Base-by-base conservation (phyloP, 2,797 vertebrate species). In the Myotis findleyi region DNA sequence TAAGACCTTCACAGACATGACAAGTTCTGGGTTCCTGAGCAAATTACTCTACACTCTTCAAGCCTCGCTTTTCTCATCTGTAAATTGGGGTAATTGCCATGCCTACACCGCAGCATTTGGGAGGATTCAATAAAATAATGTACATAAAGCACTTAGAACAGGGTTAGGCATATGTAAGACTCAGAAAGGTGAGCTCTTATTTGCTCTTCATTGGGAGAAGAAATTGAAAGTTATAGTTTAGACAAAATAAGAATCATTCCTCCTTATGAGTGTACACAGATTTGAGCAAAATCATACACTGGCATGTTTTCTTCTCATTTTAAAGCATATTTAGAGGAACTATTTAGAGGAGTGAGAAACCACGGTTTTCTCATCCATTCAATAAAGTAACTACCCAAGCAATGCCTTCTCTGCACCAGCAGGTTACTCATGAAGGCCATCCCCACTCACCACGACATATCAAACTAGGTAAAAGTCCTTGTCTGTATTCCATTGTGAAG, bases 31-130 rank as follows among this genome's bases (percentile, higher is more conserved):
- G 25, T 11, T 79, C 33, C 21, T 47, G 1, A 41, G 2, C 2
- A 10, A 75, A 49, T 36, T 17, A n/a, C 33, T 66, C 55, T 36
- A n/a, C 4, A 2, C 16, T 36, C 36, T 27, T 80, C 16, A 44
- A 84, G 7, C 25, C 55, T 87, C 11, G 12, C 11, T 47, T 38
- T 66, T 75, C 10, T 87, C 18, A 12, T 27, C 16, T 44, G 4
- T 47, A 53, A 79, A 44, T 53, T n/a, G 14, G 2, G 44, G 75
- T 18, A 83, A 55, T n/a, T 7, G 3, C 1, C 25, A 36, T 1
- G 7, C 3, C 30, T 36, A 11, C 0, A 16, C 4, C 33, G 6
- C 3, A 36, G 25, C 5, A 0, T 36, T 89, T 64, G 3, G 41
- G 47, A 59, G 17, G 30, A 76, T 14, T 44, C 30, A 33, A 57